Base-by-base conservation (phyloP, 2,888 invertebrate species). In the Mesorhabditis belari region DNA sequence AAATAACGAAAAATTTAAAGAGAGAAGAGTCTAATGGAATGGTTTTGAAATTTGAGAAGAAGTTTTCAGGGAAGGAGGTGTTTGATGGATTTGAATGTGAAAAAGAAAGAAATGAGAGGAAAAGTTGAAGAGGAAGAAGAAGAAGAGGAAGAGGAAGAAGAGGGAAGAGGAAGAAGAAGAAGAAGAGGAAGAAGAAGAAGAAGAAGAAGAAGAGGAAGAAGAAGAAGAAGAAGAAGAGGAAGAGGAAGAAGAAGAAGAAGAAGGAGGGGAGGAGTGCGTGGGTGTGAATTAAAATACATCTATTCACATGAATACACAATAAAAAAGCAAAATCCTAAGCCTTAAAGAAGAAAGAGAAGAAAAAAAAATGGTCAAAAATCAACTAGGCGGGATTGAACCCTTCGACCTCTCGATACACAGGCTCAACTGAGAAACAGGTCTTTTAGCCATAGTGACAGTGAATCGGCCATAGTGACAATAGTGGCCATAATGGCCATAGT, bases 251-350 rank as follows among this genome's bases (percentile, higher is more conserved):
- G 21, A 23, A 50, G 51, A 50, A 50, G 21, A 6, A 50, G 51
- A 50, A 21, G n/a, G n/a, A n/a, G n/a, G n/a, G n/a, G n/a, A n/a
- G n/a, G n/a, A n/a, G n/a, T n/a, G n/a, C n/a, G n/a, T n/a, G n/a
- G n/a, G n/a, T n/a, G n/a, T n/a, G n/a, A n/a, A n/a, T n/a, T n/a
- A n/a, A n/a, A n/a, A n/a, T n/a, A n/a, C n/a, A n/a, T n/a, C n/a
- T n/a, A n/a, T n/a, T n/a, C n/a, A n/a, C n/a, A n/a, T n/a, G n/a
- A 50, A 29, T 60, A 49, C 19, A 50, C 29, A 49, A 62, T n/a
- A 53, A 55, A 56, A 44, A 54, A 49, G 61, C 52, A 19, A 21
- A 51, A 19, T 44, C 49, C 29, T 25, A 28, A 24, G 25, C 23
- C 24, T 50, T 5, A 44, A 21, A 4, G 51, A 17, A 57, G n/a